Conservation (phyloP, 2,113 vertebrate genomes). For the Tauraco erythrolophus region DNA sequence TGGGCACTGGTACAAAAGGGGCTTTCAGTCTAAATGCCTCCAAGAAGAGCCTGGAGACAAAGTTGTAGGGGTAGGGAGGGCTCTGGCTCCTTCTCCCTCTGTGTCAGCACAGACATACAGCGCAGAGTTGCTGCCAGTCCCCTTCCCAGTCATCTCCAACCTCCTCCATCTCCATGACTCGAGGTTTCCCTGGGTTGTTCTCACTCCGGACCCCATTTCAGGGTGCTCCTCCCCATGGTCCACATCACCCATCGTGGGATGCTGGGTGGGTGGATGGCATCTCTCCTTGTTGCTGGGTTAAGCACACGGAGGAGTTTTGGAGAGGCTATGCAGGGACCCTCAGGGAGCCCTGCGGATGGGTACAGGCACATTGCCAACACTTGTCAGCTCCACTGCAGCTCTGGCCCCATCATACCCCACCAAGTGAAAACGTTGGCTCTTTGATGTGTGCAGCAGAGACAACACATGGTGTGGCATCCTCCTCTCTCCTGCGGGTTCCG, state of each 20-base stretch:
- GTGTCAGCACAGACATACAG: background rate
- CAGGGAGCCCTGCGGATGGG: background rate
- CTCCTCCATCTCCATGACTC: background rate
- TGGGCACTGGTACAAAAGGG: constrained; percentile 27
- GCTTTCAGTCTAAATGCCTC: constrained; percentile 35
- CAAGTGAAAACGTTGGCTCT: rapidly evolving
- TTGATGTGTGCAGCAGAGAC: background rate
- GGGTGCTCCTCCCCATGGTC: rapidly evolving
- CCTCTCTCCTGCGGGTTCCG: background rate
- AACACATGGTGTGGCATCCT: background rate
- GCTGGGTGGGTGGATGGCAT: background rate
- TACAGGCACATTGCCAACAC: rapidly evolving
- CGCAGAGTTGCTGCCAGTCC: background rate
- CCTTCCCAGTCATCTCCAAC: background rate
- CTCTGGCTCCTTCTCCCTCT: background rate
- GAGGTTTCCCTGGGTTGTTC: background rate
- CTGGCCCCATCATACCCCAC: background rate
- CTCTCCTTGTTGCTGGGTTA: background rate
- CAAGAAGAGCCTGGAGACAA: background rate
- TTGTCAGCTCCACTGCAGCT: background rate
- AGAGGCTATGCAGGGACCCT: background rate
- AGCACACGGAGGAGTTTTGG: background rate
- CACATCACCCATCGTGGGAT: background rate
- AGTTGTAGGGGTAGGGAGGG: background rate
- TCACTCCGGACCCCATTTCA: background rate